Base-by-base conservation (phyloP, 2,888 invertebrate species). In the Phragmatobia fuliginosa region DNA sequence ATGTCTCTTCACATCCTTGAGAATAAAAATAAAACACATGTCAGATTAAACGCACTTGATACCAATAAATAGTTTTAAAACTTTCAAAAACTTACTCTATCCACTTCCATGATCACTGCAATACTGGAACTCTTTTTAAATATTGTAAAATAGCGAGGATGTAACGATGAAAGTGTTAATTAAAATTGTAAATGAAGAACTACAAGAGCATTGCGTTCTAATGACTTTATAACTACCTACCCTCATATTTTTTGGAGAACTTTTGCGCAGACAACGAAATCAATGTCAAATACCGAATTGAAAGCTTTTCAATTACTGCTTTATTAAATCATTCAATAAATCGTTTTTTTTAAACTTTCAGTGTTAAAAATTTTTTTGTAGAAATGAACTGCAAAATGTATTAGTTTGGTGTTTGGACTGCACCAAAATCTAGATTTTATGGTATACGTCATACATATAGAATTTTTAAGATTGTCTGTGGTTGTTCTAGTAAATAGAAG, bases 1-100 rank as follows among this genome's bases (percentile, higher is more conserved):
- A 73, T 93, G 90, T 74, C 94, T 88, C 76, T 91, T 93, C 41
- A 90, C 75, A 73, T 93, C 91, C 92, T 94, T 52, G 3, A 58
- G 58, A 33, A 58, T 73, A 72, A 65, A 18, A 65, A 61, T 49
- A 38, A 64, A 60, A 1, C 16, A 32, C 31, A 21, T 10, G 8
- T 60, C 31, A 45, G 11, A 32, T 28, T 56, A 16, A 25, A 1
- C 11, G 1, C 16, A 28, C 16, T 28, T 28, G 7, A 56, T 6
- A 56, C 14, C 25, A 52, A 16, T 28, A 16, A 56, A 56, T 16
- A 16, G 1, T 56, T 28, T 56, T 28, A n/a, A n/a, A 10, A 33
- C 16, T 56, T n/a, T n/a, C n/a, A n/a, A 41, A 28, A 32, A 63
- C 71, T 71, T 67, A 71, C 67, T 58, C 60, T 64, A 32, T 66